These are phyloP conservation scores for Eriosoma lanigerum DNA, from an alignment of 1,140 invertebrate species.

Conservation along the genomic window DNA sequence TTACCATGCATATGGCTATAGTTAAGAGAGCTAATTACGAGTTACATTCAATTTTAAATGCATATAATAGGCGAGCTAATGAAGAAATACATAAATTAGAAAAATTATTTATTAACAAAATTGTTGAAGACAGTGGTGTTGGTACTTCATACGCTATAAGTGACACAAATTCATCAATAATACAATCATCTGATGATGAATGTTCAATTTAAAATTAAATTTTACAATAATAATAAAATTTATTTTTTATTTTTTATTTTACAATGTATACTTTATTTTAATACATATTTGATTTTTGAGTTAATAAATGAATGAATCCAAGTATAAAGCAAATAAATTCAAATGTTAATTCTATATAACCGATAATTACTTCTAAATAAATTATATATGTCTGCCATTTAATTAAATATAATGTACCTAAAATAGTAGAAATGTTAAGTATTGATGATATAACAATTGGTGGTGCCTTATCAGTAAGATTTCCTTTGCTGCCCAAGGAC, in stretches of 20 bases:
- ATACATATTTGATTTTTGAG: slow-evolving; percentile 48
- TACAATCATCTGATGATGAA: slow-evolving; percentile 5
- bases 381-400: slow-evolving; percentile 46
- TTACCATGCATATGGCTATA: neutral
- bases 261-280: neutral
- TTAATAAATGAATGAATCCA: slow-evolving; percentile 46
- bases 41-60: slow-evolving; percentile 3
- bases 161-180: slow-evolving; percentile 15
- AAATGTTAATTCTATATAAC: slow-evolving; percentile 40
- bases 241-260: neutral
- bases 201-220: neutral
- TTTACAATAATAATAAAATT: neutral
- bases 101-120: slow-evolving; percentile 25
- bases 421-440: slow-evolving; percentile 32
- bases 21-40: slow-evolving; percentile 21
- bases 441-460: slow-evolving; percentile 39
- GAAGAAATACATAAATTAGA: slow-evolving; percentile 43
- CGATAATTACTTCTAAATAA: slow-evolving; percentile 43
- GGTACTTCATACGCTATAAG: neutral
- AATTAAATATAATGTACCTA: slow-evolving; percentile 43
- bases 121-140: slow-evolving; percentile 45
- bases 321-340: slow-evolving; percentile 30
- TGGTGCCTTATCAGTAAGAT: slow-evolving; percentile 42
- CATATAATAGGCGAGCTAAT: slow-evolving; percentile 6
- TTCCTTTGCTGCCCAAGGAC: slow-evolving; percentile 40